phyloP scores from a whole-genome alignment of 2,888 invertebrate species.

The Xanthostigma xanthostigma region DNA sequence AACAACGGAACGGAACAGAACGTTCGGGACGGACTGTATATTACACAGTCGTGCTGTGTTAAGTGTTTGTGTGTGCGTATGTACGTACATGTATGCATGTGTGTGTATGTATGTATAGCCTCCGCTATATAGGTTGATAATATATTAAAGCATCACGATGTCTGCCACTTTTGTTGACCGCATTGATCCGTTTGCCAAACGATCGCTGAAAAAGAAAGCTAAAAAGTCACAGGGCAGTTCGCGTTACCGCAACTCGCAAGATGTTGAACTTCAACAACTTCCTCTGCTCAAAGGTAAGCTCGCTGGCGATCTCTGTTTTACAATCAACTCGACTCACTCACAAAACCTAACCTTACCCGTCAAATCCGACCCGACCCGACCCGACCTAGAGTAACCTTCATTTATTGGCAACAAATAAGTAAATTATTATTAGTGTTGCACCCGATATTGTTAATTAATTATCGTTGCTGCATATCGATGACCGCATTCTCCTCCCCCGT shows the following conservation, averaged over 20 bases:
- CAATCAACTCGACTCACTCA: background rate
- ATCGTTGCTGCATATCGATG: too few species aligned
- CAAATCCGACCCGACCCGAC: background rate
- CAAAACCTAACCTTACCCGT: constrained; percentile 5
- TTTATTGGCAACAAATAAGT: background rate
- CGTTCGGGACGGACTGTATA: too few species aligned
- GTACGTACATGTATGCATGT: constrained; percentile 15
- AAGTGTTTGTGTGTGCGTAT: constrained; percentile 2
- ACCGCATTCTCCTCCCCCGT: too few species aligned
- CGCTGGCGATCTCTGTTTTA: constrained; percentile 5
- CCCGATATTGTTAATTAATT: too few species aligned
- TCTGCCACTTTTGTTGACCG: constrained; percentile 94
- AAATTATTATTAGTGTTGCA: too few species aligned
- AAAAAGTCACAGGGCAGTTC: constrained; percentile 99
- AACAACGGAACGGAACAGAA: too few species aligned
- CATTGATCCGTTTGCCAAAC: constrained; percentile 98
- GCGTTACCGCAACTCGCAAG: constrained; percentile 94
- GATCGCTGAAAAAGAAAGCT: constrained; percentile 94
- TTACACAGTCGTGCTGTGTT: too few species aligned
- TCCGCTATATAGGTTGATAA: constrained; percentile 24
- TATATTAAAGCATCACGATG: constrained; percentile 35
- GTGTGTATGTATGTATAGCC: constrained; percentile 29
- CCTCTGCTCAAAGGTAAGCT: constrained; percentile 89
- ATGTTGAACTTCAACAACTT: constrained; percentile 91
- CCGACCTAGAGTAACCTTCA: background rate